Evolutionary conservation across 2,113 vertebrate species (phyloP).

Genomic region (Anolis carolinensis): DNA sequence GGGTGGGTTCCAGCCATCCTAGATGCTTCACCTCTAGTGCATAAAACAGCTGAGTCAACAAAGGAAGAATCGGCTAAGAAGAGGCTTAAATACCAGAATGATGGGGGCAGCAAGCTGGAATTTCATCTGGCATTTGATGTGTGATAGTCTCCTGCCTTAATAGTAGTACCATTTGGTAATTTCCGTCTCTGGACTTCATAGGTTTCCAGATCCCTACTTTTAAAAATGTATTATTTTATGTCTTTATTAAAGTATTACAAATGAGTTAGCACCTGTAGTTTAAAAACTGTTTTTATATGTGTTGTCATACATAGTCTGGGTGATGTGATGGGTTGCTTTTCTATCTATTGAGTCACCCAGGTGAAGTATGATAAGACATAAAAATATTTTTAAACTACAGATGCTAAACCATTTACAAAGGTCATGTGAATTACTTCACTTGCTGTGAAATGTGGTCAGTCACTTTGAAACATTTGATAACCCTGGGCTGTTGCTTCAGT

Average conservation of each 20-base stretch:
- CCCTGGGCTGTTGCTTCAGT: not conserved
- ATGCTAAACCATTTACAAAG: too few species aligned
- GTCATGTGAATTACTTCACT: not conserved
- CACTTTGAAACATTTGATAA: not conserved
- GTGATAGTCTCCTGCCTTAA: slow-evolving; percentile 23
- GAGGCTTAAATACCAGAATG: not conserved
- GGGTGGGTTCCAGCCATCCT: not conserved
- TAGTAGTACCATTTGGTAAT: not conserved
- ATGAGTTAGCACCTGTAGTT: too few species aligned
- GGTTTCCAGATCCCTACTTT: not conserved
- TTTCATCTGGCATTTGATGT: not conserved
- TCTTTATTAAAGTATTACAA: too few species aligned
- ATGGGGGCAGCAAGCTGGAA: slow-evolving; percentile 38
- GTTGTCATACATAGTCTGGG: too few species aligned
- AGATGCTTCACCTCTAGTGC: not conserved
- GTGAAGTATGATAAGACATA: too few species aligned
- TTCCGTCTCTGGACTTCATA: not conserved
- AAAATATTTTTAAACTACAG: too few species aligned
- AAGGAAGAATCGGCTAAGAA: slow-evolving; percentile 41
- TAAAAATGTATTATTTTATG: not conserved
- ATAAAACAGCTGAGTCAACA: slow-evolving; percentile 65
- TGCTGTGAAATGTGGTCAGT: not conserved
- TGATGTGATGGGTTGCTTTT: too few species aligned
- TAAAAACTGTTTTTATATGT: too few species aligned
- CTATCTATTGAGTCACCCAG: too few species aligned